phyloP scores from a whole-genome alignment of 2,888 invertebrate genomes.

The Cephus runcator region DNA sequence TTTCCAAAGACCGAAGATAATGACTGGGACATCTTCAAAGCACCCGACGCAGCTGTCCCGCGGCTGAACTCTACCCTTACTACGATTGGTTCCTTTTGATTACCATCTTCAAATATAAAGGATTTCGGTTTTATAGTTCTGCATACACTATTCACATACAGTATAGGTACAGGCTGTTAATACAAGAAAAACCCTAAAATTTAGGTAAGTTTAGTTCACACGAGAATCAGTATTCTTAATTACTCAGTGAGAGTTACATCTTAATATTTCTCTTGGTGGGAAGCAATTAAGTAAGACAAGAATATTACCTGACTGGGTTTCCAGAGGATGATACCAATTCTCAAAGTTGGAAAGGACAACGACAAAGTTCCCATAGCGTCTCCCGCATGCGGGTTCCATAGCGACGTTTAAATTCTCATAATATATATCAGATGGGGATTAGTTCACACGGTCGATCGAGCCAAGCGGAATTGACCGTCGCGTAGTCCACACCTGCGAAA shows the following conservation, averaged over 20 bases:
- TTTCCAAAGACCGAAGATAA: not conserved
- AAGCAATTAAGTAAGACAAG: not conserved
- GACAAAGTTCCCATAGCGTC: not conserved
- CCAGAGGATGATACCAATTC: not conserved
- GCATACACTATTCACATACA: not conserved
- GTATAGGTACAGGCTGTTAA: not conserved
- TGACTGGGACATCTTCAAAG: not conserved
- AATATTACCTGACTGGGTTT: not conserved
- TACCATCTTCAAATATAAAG: not conserved
- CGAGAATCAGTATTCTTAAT: not conserved
- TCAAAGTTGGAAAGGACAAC: not conserved
- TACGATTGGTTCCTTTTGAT: not conserved
- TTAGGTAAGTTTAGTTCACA: not conserved
- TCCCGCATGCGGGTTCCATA: constrained; percentile 25
- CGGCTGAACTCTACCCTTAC: not conserved
- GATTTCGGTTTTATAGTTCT: not conserved
- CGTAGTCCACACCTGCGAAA: constrained; percentile 45
- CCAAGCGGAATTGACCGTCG: constrained; percentile 22
- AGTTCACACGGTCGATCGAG: constrained; percentile 48
- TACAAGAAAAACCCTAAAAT: not conserved
- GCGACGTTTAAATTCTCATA: constrained; percentile 10
- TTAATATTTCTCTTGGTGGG: not conserved
- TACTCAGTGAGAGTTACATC: not conserved
- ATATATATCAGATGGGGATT: constrained; percentile 13
- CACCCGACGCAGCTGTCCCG: not conserved